Evolutionary conservation across 2,113 vertebrate genomes (phyloP).

Genomic region (Rhipidura dahli): DNA sequence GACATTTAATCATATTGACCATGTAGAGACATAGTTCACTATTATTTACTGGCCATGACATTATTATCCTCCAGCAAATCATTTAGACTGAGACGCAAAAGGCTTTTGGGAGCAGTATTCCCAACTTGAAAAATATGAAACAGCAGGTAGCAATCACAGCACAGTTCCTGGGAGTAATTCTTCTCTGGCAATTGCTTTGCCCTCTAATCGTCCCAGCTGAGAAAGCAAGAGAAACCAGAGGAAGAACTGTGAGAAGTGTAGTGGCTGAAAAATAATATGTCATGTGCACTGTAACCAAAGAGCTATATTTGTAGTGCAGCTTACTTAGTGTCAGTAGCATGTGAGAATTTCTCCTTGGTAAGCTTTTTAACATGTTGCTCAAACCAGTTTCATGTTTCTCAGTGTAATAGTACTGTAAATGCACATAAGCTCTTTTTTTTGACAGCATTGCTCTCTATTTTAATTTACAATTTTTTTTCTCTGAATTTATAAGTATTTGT

Average conservation of each 20-base stretch:
- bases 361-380: constrained; percentile 39
- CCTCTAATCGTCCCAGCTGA: constrained; percentile 72
- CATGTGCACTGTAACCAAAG: constrained; percentile 16
- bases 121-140: constrained; percentile 72
- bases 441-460: neutral
- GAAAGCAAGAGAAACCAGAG: constrained; percentile 19
- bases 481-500: neutral
- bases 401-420: neutral
- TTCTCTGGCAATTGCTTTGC: constrained; percentile 74
- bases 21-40: constrained; percentile 79
- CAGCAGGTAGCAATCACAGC: constrained; percentile 80
- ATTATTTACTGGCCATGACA: constrained; percentile 86
- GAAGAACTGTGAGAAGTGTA: constrained; percentile 38
- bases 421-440: neutral
- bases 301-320: constrained; percentile 50
- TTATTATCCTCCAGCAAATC: constrained; percentile 84
- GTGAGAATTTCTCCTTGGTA: constrained; percentile 6
- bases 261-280: constrained; percentile 62
- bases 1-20: constrained; percentile 80
- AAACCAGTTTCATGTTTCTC: neutral
- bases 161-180: constrained; percentile 73
- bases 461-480: neutral
- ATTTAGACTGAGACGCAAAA: constrained; percentile 77
- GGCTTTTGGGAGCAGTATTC: constrained; percentile 77
- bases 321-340: constrained; percentile 56